These are phyloP conservation scores for Monochamus saltuarius DNA, from an alignment of 1,140 invertebrate species.

Conservation along the genomic window DNA sequence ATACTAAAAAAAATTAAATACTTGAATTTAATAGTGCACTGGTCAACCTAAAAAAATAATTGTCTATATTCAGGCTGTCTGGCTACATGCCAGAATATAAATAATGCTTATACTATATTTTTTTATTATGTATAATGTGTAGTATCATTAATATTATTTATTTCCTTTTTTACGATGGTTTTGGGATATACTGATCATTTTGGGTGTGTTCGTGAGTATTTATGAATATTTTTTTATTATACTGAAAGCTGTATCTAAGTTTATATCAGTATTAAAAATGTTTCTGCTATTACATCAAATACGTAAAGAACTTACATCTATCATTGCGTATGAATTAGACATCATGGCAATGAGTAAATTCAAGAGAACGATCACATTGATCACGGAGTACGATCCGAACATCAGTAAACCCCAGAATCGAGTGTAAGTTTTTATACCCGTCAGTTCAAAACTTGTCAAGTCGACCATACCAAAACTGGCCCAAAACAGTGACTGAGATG, in stretches of 20 bases:
- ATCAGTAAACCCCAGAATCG: conserved; percentile 79
- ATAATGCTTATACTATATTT: too few relatives aligned
- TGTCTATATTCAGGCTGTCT: too few relatives aligned
- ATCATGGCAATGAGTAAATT: conserved; percentile 91
- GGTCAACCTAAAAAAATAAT: too few relatives aligned
- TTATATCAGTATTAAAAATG: neutral
- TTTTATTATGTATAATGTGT: too few relatives aligned
- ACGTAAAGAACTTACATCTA: conserved; percentile 55
- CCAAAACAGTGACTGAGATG: conserved; percentile 88
- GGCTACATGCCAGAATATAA: too few relatives aligned
- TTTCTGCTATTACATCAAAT: conserved; percentile 2
- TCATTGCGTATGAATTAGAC: conserved; percentile 84
- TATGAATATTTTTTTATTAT: too few relatives aligned
- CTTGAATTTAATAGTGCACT: too few relatives aligned
- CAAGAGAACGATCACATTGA: conserved; percentile 82
- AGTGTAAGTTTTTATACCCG: conserved; percentile 76
- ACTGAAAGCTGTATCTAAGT: neutral
- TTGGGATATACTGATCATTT: too few relatives aligned
- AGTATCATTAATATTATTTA: too few relatives aligned
- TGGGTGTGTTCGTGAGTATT: too few relatives aligned
- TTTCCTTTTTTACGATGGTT: too few relatives aligned
- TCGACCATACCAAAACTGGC: conserved; percentile 84
- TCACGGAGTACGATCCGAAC: conserved; percentile 80
- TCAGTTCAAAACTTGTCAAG: conserved; percentile 75
- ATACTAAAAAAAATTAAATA: too few relatives aligned